Base-by-base conservation (phyloP, 1,140 invertebrate species). In the Vanessa atalanta region DNA sequence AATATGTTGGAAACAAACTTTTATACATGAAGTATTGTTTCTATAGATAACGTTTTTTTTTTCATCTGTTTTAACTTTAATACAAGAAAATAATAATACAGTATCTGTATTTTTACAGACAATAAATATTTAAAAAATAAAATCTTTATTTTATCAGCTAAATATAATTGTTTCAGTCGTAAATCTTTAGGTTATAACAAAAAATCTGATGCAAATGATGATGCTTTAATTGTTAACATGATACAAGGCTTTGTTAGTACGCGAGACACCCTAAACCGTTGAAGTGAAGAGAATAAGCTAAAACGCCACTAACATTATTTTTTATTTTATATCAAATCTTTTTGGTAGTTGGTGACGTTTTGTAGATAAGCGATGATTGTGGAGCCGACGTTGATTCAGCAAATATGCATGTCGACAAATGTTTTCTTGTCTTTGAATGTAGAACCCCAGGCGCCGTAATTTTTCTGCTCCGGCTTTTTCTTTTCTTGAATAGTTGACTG, bases 361-460 rank as follows among this genome's bases (percentile, higher is more conserved):
- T 73, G 75, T 76, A 6, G 50, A n/a, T 72, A 76, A 80, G 72
- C 73, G 50, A 78, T 79, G 79, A 81, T 78, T 79, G 82, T 83
- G 82, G 12, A 15, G 81, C 78, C 70, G 76, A 78, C 11, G 57
- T 55, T 16, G 16, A 20, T 15, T 91, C 92, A 96, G 87, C 94
- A 95, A 83, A 94, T 88, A 83, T 96, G 96, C 94, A 96, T 95
- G 73, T 95, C 94, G 20, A 94, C 89, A 81, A 96, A 96, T 79
- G 95, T 93, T 78, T 95, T 92, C 82, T 95, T 95, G 91, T 95
- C 95, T 90, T 96, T 96, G 88, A 94, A 96, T 63, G 94, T 93
- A 31, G 95, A 91, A 75, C 96, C 96, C 95, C 95, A 96, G 63
- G 95, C 92, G 51, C 94, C 94, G 75, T 95, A 93, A 83, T 95